Conservation (phyloP, 2,113 vertebrate genomes). For the Crotalus horridus region DNA sequence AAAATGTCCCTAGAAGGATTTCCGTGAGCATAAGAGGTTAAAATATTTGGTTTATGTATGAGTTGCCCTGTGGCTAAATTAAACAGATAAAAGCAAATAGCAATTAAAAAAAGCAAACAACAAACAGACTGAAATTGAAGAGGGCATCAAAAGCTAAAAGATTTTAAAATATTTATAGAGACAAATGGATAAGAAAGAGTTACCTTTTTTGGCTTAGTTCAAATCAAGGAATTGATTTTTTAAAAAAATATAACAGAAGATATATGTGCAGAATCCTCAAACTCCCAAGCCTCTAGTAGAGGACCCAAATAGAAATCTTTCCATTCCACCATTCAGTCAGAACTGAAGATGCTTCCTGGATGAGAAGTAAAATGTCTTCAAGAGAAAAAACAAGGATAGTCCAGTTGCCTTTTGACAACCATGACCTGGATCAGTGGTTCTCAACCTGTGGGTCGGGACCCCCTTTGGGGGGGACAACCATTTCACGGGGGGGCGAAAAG, state of each 20-base stretch:
- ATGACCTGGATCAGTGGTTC: background rate
- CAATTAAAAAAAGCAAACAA: background rate
- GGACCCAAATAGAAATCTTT: background rate
- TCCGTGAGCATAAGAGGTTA: background rate
- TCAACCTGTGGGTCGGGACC: too few relatives aligned
- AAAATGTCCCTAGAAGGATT: background rate
- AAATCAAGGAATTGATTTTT: background rate
- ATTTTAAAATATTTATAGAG: background rate
- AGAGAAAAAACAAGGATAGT: background rate
- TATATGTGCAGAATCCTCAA: conserved; percentile 1
- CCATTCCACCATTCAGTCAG: background rate
- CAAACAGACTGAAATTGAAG: background rate
- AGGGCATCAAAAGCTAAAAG: background rate
- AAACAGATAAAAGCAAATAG: background rate
- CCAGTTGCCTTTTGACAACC: background rate
- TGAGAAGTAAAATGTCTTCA: background rate
- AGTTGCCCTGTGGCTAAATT: background rate
- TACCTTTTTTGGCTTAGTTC: background rate
- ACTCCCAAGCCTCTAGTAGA: background rate
- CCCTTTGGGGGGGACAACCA: too few relatives aligned
- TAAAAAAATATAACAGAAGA: background rate
- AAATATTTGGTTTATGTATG: background rate
- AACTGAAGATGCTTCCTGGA: background rate
- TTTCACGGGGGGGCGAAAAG: too few relatives aligned
- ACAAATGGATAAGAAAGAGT: background rate